A percentile compares a stretch with the other conserved stretches of the same genome.
Evolutionary conservation across 2,797 vertebrate genomes (phyloP).

Genomic region (Pseudocheirus occidentalis): DNA sequence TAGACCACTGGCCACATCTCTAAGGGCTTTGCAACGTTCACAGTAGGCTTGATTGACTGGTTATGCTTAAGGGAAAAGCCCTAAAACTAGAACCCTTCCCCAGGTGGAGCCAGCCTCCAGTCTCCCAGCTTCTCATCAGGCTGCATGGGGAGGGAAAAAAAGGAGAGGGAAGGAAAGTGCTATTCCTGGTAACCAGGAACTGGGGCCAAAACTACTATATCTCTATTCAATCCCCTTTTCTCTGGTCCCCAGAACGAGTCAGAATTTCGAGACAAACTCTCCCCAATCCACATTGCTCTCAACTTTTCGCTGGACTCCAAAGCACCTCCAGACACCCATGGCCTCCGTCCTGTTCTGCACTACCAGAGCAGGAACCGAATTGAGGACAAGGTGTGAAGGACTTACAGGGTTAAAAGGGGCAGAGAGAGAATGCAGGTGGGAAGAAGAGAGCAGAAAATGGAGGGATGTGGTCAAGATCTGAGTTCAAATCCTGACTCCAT

Average conservation of each 20-base stretch:
- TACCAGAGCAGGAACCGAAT: constrained; percentile 89
- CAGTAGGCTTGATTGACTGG: neutral
- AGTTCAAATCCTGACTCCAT: neutral
- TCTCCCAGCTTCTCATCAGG: neutral
- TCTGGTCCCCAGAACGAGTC: constrained; percentile 88
- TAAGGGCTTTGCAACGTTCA: neutral
- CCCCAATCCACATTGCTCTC: constrained; percentile 90
- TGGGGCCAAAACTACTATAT: constrained; percentile 7
- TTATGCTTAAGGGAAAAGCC: neutral
- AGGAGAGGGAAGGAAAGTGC: neutral
- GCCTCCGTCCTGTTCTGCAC: constrained; percentile 91
- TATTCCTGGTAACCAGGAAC: neutral
- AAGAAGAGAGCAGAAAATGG: neutral
- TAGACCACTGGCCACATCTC: neutral
- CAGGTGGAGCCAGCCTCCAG: neutral
- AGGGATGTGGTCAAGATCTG: neutral
- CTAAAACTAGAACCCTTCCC: neutral
- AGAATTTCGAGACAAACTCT: constrained; percentile 96
- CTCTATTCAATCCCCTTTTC: neutral
- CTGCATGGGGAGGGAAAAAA: neutral
- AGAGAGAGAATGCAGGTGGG: constrained; percentile 83
- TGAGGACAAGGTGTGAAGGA: constrained; percentile 90
- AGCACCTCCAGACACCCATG: constrained; percentile 87
- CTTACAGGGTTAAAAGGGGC: constrained; percentile 65
- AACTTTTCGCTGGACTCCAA: constrained; percentile 92